Evolutionary conservation across 2,888 invertebrate species (phyloP), one percentile per base, ranked within the genome.

Genomic region (Meiosimyza decipiens): DNA sequence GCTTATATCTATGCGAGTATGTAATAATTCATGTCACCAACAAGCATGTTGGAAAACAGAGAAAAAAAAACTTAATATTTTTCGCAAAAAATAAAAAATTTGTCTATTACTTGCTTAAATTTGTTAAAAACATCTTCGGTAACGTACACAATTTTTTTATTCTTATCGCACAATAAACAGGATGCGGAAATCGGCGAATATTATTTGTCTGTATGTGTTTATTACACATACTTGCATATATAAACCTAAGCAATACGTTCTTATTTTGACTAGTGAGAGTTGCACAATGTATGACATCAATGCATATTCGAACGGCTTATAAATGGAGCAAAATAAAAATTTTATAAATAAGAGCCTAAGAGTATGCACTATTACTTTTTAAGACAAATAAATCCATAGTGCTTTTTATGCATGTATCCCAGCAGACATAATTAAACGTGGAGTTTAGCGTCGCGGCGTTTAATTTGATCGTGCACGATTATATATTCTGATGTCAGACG

Each of bases 141-240:
- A 16, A 7, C 22, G 16, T 13, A 12, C 16, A 63, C 15, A 60
- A 59, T 33, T 60, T 60, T 33, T 60, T 60, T 40, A 33, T 33
- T 22, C 15, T n/a, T 52, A 51, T 6, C 59, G 40, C 63, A 54
- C 18, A 54, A 63, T 33, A 62, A 63, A 70, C 70, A 62, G 62
- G 63, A 70, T 62, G 52, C 62, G 63, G 70, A 70, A 70, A 70
- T 70, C 49, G 63, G 18, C 63, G 40, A 63, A 70, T 18, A 70
- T 15, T 40, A 40, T 18, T 12, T 40, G 16, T 16, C 16, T 47
- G 13, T 47, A 47, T 40, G 40, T 40, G 40, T 40, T 40, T 55
- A 55, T 55, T 55, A 11, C 11, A 22, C 1, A 6, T 11, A 11
- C 11, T n/a, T 13, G 1, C 28, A 28, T 3, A 28, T 28, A 28